Percentiles rank a stretch among this genome's conserved stretches.
Evolutionary conservation across 2,113 vertebrate genomes (phyloP).

Genomic region (Corynorhinus townsendii): DNA sequence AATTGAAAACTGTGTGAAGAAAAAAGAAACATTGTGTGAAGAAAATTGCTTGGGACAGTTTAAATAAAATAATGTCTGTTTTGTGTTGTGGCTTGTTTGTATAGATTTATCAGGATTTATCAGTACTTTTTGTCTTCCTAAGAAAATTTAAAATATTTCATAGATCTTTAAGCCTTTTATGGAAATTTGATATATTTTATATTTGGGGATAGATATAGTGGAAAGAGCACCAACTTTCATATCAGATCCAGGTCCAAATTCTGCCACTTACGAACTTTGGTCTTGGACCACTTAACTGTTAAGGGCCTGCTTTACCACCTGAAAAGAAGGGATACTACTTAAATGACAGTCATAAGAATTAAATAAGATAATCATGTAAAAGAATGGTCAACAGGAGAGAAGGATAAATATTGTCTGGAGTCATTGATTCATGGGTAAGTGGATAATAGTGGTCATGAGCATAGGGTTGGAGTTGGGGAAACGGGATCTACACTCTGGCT

Average conservation of each 20-base stretch:
- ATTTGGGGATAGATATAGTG: neutral
- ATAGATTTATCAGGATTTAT: conserved; percentile 19
- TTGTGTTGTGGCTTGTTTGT: neutral
- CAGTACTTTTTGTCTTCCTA: neutral
- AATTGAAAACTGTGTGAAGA: neutral
- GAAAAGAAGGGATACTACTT: neutral
- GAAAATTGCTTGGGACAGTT: conserved; percentile 23
- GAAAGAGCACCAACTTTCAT: neutral
- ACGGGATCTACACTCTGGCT: neutral
- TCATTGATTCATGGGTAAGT: neutral
- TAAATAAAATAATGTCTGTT: neutral
- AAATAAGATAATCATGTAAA: neutral
- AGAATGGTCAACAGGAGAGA: neutral
- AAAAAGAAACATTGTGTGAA: neutral
- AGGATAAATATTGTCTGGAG: neutral
- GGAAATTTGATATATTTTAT: neutral
- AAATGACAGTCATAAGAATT: neutral
- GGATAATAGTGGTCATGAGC: neutral
- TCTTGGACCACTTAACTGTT: neutral
- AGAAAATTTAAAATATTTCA: neutral
- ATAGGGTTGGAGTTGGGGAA: neutral
- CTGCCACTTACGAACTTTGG: neutral
- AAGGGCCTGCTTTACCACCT: neutral
- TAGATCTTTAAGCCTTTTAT: neutral
- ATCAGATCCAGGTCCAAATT: neutral